Percentiles rank a stretch among this genome's conserved stretches.
Conservation (phyloP, 2,113 vertebrate genomes). For the Siniperca knerii region DNA sequence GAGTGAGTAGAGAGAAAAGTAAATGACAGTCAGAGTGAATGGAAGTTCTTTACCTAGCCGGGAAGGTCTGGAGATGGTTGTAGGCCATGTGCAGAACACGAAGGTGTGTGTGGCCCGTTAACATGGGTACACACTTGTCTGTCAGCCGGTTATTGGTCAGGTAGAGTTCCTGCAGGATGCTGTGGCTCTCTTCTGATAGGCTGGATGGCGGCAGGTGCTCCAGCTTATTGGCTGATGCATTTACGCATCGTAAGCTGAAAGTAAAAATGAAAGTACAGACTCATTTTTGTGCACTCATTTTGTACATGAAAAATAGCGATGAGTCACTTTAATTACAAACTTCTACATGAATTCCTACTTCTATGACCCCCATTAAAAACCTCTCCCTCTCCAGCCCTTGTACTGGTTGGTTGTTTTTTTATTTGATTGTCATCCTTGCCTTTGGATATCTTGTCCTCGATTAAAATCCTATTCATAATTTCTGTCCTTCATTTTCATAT, state of each 20-base stretch:
- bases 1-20: background rate
- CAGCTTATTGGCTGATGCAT: conserved; percentile 96
- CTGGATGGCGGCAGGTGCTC: conserved; percentile 94
- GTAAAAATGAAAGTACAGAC: background rate
- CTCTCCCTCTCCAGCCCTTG: background rate
- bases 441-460: conserved; percentile 36
- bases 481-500: conserved; percentile 28
- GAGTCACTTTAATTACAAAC: conserved; percentile 35
- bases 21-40: background rate
- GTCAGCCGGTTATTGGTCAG: conserved; percentile 96
- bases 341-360: background rate
- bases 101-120: conserved; percentile 94
- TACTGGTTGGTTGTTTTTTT: background rate
- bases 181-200: conserved; percentile 93
- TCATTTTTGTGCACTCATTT: background rate
- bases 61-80: conserved; percentile 96
- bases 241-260: conserved; percentile 92
- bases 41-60: conserved; percentile 88
- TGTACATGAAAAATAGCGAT: background rate
- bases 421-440: conserved; percentile 21
- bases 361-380: conserved; percentile 18
- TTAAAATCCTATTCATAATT: conserved; percentile 28
- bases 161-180: conserved; percentile 96
- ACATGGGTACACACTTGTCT: conserved; percentile 94
- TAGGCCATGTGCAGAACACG: conserved; percentile 97